Evolutionary conservation across 2,113 vertebrate genomes (phyloP).

Genomic region (Motacilla tschutschensis): DNA sequence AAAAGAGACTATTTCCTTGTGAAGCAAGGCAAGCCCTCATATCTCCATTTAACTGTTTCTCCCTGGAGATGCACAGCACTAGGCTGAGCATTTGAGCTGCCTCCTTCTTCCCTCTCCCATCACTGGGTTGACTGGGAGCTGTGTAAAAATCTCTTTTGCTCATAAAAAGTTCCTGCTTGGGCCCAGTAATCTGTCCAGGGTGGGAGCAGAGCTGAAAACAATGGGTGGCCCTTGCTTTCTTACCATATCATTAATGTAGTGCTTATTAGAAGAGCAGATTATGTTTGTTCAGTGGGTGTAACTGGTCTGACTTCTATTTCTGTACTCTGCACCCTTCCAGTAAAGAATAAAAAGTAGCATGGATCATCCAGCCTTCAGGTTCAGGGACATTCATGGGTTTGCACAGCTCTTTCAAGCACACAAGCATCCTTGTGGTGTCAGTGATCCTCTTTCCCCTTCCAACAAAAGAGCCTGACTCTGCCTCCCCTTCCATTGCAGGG

Average conservation of each 20-base stretch:
- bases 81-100: not conserved
- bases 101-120: not conserved
- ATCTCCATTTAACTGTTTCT: slow-evolving; percentile 50
- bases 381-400: not conserved
- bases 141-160: not conserved
- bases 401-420: not conserved
- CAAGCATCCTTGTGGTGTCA: rapidly evolving
- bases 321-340: not conserved
- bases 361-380: not conserved
- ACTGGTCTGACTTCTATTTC: not conserved
- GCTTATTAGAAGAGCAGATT: not conserved
- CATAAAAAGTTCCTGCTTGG: not conserved
- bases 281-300: not conserved
- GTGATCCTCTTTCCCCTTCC: not conserved
- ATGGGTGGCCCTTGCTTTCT: not conserved
- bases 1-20: slow-evolving; percentile 49
- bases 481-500: not conserved
- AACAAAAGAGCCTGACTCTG: not conserved
- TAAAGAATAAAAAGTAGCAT: not conserved
- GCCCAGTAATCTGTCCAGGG: not conserved
- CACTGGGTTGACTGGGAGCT: not conserved
- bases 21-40: slow-evolving; percentile 47
- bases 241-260: not conserved
- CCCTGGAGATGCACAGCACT: slow-evolving; percentile 7
- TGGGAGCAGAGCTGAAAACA: not conserved